Evolutionary conservation across 2,797 vertebrate species (phyloP).

Genomic region (Myiotriccus ornatus): DNA sequence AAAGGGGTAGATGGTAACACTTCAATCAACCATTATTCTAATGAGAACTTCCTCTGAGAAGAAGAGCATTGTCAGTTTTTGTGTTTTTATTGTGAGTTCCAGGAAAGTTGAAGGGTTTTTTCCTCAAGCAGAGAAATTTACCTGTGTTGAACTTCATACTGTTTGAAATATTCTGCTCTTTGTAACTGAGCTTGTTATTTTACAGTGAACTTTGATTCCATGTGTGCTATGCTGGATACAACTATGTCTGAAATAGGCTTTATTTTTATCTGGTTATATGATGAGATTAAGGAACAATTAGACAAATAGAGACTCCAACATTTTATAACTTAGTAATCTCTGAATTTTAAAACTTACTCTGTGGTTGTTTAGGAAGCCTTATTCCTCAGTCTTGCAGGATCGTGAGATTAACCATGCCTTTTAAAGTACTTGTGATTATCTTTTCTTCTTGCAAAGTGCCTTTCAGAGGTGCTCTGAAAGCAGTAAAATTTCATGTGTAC

Average conservation of each 20-base stretch:
- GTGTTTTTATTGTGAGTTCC: neutral
- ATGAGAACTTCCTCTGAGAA: neutral
- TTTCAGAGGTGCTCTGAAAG: neutral
- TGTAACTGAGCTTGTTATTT: neutral
- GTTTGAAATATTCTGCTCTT: neutral
- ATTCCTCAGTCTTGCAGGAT: neutral
- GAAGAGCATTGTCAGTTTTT: neutral
- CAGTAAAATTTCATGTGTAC: neutral
- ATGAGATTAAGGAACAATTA: neutral
- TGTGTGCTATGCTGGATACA: neutral
- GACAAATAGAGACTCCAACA: neutral
- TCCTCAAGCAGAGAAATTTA: neutral
- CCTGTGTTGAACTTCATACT: neutral
- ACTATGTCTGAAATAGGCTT: neutral
- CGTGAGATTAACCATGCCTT: neutral
- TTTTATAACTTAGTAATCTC: neutral
- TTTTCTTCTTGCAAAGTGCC: neutral
- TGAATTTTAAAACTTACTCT: neutral
- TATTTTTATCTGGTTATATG: neutral
- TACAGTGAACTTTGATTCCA: neutral
- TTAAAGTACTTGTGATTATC: neutral
- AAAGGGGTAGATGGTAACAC: neutral
- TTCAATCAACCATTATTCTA: neutral
- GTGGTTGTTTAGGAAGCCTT: neutral
- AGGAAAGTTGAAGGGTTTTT: neutral